phyloP scores from a whole-genome alignment of 1,140 invertebrate genomes.

The Anoplolepis gracilipes region DNA sequence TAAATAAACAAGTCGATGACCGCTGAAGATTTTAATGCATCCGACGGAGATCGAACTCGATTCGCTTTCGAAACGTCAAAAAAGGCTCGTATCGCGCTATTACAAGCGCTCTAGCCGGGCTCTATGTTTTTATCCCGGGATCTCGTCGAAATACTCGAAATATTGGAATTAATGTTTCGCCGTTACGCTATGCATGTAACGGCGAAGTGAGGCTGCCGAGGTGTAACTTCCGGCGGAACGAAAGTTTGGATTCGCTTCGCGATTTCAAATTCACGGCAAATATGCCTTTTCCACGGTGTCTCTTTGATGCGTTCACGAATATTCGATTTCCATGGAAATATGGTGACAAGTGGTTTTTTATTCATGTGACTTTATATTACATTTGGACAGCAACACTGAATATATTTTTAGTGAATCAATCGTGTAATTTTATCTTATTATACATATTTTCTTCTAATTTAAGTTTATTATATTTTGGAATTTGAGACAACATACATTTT shows the following conservation, averaged over 20 bases:
- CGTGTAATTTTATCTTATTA: background rate
- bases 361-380: background rate
- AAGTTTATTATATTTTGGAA: slow-evolving; percentile 4
- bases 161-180: slow-evolving; percentile 39
- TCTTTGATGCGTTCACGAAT: slow-evolving; percentile 19
- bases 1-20: slow-evolving; percentile 63
- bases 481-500: background rate
- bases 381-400: background rate
- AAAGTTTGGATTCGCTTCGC: slow-evolving; percentile 41
- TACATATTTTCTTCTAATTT: background rate
- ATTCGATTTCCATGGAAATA: slow-evolving; percentile 54
- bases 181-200: slow-evolving; percentile 16
- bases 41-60: slow-evolving; percentile 59
- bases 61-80: slow-evolving; percentile 56
- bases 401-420: slow-evolving; percentile 4
- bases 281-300: slow-evolving; percentile 10
- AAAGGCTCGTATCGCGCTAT: slow-evolving; percentile 33
- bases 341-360: background rate
- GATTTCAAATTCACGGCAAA: slow-evolving; percentile 40
- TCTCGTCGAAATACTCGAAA: slow-evolving; percentile 14
- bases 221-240: slow-evolving; percentile 35
- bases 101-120: background rate
- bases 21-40: slow-evolving; percentile 56
- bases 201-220: background rate
- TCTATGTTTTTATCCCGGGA: background rate